Evolutionary conservation across 2,888 invertebrate genomes (phyloP).

Genomic region (Neoscelio sp.): DNA sequence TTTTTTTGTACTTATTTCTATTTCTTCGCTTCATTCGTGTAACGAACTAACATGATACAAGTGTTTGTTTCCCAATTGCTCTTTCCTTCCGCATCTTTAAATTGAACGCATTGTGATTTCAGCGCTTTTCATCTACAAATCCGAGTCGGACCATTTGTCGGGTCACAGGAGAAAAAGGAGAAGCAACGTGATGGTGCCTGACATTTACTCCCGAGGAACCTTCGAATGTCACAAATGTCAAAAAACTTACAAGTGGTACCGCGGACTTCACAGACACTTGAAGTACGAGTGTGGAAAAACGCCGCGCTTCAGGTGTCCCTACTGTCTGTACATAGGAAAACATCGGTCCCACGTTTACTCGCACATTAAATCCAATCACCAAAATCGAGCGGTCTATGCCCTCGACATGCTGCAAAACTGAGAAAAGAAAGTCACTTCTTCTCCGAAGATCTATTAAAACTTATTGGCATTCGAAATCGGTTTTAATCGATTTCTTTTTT

Average conservation of each 20-base stretch:
- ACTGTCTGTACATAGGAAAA: conserved; percentile 84
- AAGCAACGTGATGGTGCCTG: conserved; percentile 26
- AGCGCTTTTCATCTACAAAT: conserved; percentile 55
- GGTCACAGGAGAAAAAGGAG: conserved; percentile 15
- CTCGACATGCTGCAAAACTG: conserved; percentile 72
- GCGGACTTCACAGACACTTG: conserved; percentile 84
- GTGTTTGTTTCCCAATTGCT: no score
- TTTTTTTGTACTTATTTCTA: neutral
- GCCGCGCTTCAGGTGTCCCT: conserved; percentile 83
- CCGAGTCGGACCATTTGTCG: conserved; percentile 17
- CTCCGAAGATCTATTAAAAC: no score
- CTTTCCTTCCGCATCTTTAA: no score
- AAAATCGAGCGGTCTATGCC: conserved; percentile 74
- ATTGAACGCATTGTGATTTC: conserved; percentile 53
- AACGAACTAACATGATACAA: no score
- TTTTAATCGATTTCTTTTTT: no score
- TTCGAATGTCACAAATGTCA: conserved; percentile 84
- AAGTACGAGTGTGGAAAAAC: conserved; percentile 80
- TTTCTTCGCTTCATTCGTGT: conserved; percentile 1
- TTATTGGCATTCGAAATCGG: no score
- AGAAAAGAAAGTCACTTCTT: no score
- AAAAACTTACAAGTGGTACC: conserved; percentile 85
- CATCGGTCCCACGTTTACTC: conserved; percentile 84
- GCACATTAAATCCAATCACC: conserved; percentile 83
- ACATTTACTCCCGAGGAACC: conserved; percentile 72